Conservation (phyloP, 1,140 invertebrate genomes). For the Diabrotica undecimpunctata region DNA sequence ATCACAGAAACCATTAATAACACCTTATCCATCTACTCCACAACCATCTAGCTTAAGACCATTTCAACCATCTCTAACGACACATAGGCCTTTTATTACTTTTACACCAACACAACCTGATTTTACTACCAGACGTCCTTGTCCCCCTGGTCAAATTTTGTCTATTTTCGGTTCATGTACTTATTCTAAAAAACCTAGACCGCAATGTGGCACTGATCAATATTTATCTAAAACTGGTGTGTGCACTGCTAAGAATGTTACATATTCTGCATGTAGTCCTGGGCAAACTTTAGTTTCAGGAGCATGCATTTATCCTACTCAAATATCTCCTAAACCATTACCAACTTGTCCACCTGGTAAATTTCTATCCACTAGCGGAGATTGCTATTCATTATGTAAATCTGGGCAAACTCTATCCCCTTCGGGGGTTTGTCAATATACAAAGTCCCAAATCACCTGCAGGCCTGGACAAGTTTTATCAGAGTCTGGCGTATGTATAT, state of each 20-base stretch:
- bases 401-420: background rate
- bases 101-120: background rate
- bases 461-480: background rate
- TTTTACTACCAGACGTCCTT: constrained; percentile 6
- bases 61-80: constrained; percentile 16
- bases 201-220: constrained; percentile 8
- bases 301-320: constrained; percentile 13
- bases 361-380: background rate
- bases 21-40: constrained; percentile 10
- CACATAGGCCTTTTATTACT: constrained; percentile 15
- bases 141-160: constrained; percentile 11
- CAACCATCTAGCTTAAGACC: background rate
- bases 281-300: constrained; percentile 12
- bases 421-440: background rate
- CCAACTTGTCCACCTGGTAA: constrained; percentile 3
- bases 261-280: constrained; percentile 1
- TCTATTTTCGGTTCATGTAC: constrained; percentile 8
- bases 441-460: background rate
- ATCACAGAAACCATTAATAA: constrained; percentile 17
- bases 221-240: constrained; percentile 2
- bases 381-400: constrained; percentile 1
- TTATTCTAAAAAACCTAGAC: constrained; percentile 5
- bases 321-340: constrained; percentile 4
- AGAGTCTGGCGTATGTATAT: background rate
- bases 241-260: background rate